Evolutionary conservation across 2,113 vertebrate genomes (phyloP), one percentile per base, ranked within the genome.

Genomic region (Chaetura pelagica): DNA sequence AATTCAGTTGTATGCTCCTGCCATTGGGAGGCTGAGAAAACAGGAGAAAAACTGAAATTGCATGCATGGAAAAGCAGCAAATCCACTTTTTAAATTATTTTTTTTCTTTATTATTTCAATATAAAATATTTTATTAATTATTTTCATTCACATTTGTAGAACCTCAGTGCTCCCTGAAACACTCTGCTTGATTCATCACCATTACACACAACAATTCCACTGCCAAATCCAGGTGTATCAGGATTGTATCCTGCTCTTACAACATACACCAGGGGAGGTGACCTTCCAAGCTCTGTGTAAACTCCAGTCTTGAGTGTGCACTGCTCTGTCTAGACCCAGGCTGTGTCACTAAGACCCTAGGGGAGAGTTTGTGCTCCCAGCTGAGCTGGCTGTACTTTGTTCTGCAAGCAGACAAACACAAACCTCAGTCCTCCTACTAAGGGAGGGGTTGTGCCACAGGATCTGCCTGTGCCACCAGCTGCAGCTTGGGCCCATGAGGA

Each of bases 291-390:
- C 10, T 58, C 22, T 42, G 34, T 34, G 38, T 34, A 69, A 83
- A 88, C 27, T 71, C 32, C 20, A 49, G 16, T 29, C 80, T 66
- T 42, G 40, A 42, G 40, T 42, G 40, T 42, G 26, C 10, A 12
- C 35, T 67, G 51, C 71, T 79, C 82, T 67, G 63, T 13, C 71
- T 19, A 4, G 52, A 76, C 63, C 71, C 10, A 7, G 21, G 21
- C 62, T 51, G 63, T 18, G 75, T 21, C 62, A 59, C 59, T 23
- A 24, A 49, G 35, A 62, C 48, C 54, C 48, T 6, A 1, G 2
- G n/a, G 61, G 32, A 72, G 38, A 0, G 0, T 4, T 42, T 46
- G 34, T 13, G 35, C n/a, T 94, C 59, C 77, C 0, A 0, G 14
- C 3, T 0, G 2, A 63, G 32, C n/a, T 52, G 40, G 32, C 24